phyloP scores from a whole-genome alignment of 1,140 invertebrate genomes.

The Drosophila guanche region DNA sequence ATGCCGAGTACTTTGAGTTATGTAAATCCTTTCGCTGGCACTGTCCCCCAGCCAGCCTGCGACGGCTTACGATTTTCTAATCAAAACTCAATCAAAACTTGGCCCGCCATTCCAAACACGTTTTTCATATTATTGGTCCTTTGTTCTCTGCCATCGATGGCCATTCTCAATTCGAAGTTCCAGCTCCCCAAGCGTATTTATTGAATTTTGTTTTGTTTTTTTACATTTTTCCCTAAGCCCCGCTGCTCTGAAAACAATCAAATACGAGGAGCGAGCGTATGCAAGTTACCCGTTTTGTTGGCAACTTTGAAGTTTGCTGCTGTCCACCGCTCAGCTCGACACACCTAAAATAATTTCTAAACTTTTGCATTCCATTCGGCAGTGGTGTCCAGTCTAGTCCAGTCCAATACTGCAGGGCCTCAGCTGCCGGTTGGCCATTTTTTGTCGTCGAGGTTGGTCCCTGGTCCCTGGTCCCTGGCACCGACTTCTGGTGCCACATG shows the following conservation, averaged over 20 bases:
- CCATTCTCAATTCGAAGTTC: conserved; percentile 69
- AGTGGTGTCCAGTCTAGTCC: conserved; percentile 1
- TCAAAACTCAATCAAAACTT: conserved; percentile 62
- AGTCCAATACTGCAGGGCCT: conserved; percentile 17
- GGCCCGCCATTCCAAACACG: conserved; percentile 18
- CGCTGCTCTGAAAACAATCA: conserved; percentile 36
- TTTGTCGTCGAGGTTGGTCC: neutral
- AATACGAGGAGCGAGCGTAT: conserved; percentile 44
- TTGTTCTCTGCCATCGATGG: conserved; percentile 22
- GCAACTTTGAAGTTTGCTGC: conserved; percentile 62
- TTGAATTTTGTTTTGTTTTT: conserved; percentile 52
- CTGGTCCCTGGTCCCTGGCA: neutral
- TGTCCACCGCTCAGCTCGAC: conserved; percentile 53
- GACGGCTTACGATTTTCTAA: conserved; percentile 48
- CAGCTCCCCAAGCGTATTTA: conserved; percentile 61
- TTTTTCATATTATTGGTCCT: conserved; percentile 4
- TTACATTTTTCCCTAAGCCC: conserved; percentile 16
- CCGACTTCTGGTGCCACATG: conserved; percentile 8
- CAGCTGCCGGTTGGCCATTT: conserved; percentile 31
- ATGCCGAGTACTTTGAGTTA: conserved; percentile 37
- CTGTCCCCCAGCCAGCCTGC: neutral
- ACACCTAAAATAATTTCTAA: conserved; percentile 66
- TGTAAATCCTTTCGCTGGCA: conserved; percentile 52
- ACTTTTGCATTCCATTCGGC: conserved; percentile 54
- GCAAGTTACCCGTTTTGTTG: conserved; percentile 53